Percentiles rank a stretch among this genome's conserved stretches.
phyloP scores from a whole-genome alignment of 2,888 invertebrate genomes.

The Oligia latruncula region DNA sequence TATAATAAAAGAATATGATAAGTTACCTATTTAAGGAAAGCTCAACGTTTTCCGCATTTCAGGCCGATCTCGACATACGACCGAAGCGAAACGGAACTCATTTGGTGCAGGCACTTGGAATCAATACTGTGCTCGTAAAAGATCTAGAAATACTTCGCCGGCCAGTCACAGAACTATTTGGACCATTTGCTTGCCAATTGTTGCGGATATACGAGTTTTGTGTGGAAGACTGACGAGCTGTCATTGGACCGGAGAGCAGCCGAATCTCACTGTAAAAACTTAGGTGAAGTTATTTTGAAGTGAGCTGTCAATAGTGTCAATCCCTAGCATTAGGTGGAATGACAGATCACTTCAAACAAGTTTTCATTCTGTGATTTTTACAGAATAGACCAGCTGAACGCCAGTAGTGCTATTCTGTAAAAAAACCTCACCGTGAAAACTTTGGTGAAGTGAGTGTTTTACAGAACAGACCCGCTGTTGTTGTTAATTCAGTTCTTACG shows the following conservation, averaged over 20 bases:
- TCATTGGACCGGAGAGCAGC: neutral
- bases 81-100: conserved; percentile 69
- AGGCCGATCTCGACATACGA: conserved; percentile 43
- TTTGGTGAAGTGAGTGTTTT: neutral
- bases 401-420: too few species aligned
- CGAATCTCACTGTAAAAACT: too few species aligned
- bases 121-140: conserved; percentile 77
- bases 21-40: conserved; percentile 21
- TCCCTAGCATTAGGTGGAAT: too few species aligned
- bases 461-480: neutral
- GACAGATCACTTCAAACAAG: too few species aligned
- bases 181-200: conserved; percentile 56
- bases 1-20: neutral
- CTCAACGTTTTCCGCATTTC: conserved; percentile 55
- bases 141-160: conserved; percentile 69
- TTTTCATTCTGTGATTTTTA: too few species aligned
- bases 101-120: conserved; percentile 71
- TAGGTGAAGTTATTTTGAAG: too few species aligned
- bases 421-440: too few species aligned
- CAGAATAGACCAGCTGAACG: too few species aligned
- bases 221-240: conserved; percentile 2
- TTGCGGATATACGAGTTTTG: conserved; percentile 19
- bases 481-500: neutral
- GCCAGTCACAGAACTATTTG: conserved; percentile 49
- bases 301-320: too few species aligned